Conservation (phyloP, 2,888 invertebrate genomes). For the Melolontha melolontha region DNA sequence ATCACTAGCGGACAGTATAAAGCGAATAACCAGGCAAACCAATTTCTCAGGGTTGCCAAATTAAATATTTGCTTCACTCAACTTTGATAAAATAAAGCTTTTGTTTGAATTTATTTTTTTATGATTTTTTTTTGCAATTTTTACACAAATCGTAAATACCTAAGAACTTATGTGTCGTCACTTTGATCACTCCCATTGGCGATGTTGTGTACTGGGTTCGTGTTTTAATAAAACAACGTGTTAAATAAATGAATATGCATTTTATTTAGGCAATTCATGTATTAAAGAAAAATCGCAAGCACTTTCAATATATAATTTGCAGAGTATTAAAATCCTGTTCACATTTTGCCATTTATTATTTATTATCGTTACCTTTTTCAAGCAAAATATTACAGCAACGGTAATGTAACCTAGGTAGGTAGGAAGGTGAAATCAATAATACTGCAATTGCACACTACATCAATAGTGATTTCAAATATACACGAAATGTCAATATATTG, state of each 20-base stretch:
- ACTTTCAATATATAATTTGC: constrained; percentile 48
- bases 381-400: constrained; percentile 47
- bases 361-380: constrained; percentile 32
- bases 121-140: too few species aligned
- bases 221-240: constrained; percentile 36
- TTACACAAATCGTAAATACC: too few species aligned
- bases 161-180: too few species aligned
- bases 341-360: constrained; percentile 45
- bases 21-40: too few species aligned
- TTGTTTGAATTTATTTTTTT: too few species aligned
- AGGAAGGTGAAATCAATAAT: constrained; percentile 38
- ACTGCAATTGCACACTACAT: constrained; percentile 50
- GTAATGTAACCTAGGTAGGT: constrained; percentile 36
- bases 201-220: background rate
- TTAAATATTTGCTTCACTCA: too few species aligned
- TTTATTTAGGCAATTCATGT: constrained; percentile 56
- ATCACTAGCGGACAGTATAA: too few species aligned
- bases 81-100: too few species aligned
- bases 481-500: constrained; percentile 49
- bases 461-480: constrained; percentile 50
- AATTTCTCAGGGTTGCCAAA: too few species aligned
- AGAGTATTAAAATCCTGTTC: constrained; percentile 50
- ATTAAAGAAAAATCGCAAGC: constrained; percentile 52
- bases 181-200: too few species aligned
- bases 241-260: constrained; percentile 56